Percentiles rank a stretch among this genome's conserved stretches.
Conservation (phyloP, 2,113 vertebrate species). For the Proteles cristata region DNA sequence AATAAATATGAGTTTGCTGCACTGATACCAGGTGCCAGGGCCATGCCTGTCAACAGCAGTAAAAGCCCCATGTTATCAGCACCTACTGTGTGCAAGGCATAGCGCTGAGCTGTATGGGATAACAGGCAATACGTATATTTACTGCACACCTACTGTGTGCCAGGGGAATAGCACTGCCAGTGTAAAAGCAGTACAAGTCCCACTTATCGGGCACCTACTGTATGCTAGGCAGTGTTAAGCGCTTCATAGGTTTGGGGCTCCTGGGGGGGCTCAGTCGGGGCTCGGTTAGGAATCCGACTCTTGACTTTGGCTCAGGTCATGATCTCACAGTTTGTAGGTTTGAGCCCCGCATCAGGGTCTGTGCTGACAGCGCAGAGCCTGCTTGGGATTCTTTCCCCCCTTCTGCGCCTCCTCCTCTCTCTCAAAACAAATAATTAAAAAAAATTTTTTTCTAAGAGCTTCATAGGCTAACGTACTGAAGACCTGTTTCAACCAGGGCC, state of each 20-base stretch:
- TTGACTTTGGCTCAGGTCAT: too few relatives aligned
- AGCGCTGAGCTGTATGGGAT: not conserved
- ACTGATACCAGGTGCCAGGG: not conserved
- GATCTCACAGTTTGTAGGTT: too few relatives aligned
- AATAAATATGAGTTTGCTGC: not conserved
- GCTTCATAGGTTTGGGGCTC: not conserved
- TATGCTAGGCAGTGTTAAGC: not conserved
- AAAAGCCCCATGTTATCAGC: not conserved
- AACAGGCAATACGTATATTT: not conserved
- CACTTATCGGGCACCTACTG: not conserved
- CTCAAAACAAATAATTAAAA: too few relatives aligned
- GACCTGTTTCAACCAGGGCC: not conserved
- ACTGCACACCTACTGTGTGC: not conserved
- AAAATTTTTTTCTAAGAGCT: not conserved
- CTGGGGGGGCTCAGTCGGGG: too few relatives aligned
- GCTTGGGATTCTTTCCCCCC: too few relatives aligned
- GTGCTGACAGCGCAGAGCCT: too few relatives aligned
- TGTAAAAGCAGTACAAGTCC: not conserved
- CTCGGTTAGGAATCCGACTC: too few relatives aligned
- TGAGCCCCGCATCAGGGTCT: too few relatives aligned
- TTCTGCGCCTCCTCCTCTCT: too few relatives aligned
- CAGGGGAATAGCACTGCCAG: not conserved
- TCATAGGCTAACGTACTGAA: not conserved
- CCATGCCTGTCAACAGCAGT: not conserved
- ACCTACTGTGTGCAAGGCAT: not conserved